Base-by-base conservation (phyloP, 2,797 vertebrate genomes). In the Mareca penelope region DNA sequence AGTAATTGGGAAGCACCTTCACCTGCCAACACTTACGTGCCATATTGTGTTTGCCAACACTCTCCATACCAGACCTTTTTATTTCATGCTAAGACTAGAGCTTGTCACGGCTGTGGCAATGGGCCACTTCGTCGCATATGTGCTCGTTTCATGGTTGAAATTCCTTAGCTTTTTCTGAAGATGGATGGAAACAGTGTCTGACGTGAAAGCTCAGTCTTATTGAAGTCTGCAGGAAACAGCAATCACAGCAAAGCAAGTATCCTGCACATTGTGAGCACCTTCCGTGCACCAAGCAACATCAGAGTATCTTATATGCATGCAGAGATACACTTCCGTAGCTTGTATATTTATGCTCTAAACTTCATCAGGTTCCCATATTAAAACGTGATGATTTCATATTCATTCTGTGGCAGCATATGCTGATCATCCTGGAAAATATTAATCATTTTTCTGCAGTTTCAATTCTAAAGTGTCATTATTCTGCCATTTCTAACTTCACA, bases 351-450 rank as follows among this genome's bases (percentile, higher is more conserved):
- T 79, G 56, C 73, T 77, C 22, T 53, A 72, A 52, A 84, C 85
- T 84, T 63, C 77, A 85, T 72, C 52, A 63, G 35, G 76, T 95
- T 89, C 83, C 73, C 52, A 53, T 88, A 91, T 84, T 60, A 79
- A 91, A 92, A 94, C 75, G 7, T 44, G 59, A 67, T 88, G 26
- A 53, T 93, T 93, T 91, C 22, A 33, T 76, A 89, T 63, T 67
- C 82, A n/a, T 12, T 83, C 53, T 48, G 29, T 60, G 50, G 77
- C 77, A 89, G 80, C 31, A 69, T 60, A 80, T 86, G 69, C 87
- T 91, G 80, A 92, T 88, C 59, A 44, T 40, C 76, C 59, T 67
- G 52, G 72, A 95, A 96, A 96, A 89, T 79, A 80, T 64, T 79
- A 84, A 95, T 88, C 1, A 89, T 70, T 94, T 94, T 89, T 67